These are phyloP conservation scores for Drosophila tristis DNA, from an alignment of 1,140 invertebrate species.

Conservation along the genomic window DNA sequence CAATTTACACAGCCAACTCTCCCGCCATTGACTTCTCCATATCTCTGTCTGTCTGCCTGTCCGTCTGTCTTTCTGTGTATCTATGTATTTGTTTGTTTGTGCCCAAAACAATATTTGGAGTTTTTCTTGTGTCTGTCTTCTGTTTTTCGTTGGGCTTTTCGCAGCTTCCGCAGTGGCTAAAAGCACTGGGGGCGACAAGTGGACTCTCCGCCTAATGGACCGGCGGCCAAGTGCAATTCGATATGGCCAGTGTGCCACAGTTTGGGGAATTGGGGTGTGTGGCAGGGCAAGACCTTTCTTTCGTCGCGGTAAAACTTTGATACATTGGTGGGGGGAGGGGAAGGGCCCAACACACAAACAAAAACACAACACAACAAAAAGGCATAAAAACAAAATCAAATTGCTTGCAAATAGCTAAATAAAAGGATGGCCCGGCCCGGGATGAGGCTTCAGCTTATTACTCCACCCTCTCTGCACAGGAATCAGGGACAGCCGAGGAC, in stretches of 20 bases:
- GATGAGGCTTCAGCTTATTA: conserved; percentile 32
- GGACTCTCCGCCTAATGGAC: conserved; percentile 67
- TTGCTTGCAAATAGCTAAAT: conserved; percentile 76
- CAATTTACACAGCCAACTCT: conserved; percentile 67
- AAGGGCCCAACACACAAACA: conserved; percentile 32
- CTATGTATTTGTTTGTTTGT: conserved; percentile 19
- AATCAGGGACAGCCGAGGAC: conserved; percentile 16
- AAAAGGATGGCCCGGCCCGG: conserved; percentile 53
- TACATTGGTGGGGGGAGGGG: conserved; percentile 35
- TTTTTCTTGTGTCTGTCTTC: conserved; percentile 25
- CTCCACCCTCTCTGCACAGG: neutral
- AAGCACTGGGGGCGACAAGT: conserved; percentile 64
- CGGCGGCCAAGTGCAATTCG: conserved; percentile 69
- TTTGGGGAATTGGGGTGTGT: neutral
- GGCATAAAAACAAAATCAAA: conserved; percentile 70
- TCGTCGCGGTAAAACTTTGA: conserved; percentile 40
- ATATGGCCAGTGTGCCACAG: conserved; percentile 29
- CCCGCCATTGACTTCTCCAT: conserved; percentile 36
- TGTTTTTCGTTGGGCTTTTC: conserved; percentile 11
- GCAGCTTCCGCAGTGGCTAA: conserved; percentile 41
- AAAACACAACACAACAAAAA: conserved; percentile 3
- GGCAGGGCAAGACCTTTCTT: neutral
- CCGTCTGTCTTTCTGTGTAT: conserved; percentile 2
- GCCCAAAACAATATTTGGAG: conserved; percentile 72
- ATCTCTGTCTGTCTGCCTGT: conserved; percentile 44